Conservation (phyloP, 2,888 invertebrate species). For the Agriopis aurantiaria region DNA sequence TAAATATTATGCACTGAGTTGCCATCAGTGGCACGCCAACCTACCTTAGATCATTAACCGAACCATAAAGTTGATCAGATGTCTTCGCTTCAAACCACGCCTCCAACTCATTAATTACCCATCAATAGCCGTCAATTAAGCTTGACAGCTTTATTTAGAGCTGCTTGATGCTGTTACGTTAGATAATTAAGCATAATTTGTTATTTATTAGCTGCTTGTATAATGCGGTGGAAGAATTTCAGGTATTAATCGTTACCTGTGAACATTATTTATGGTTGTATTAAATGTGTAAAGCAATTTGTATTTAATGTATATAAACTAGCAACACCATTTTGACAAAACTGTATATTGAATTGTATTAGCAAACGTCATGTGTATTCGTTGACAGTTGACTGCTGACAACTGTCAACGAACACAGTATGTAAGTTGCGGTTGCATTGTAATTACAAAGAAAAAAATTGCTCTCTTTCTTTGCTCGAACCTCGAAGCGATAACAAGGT, state of each 20-base stretch:
- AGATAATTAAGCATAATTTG: constrained; percentile 35
- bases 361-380: too few species aligned
- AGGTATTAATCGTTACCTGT: constrained; percentile 4
- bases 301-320: too few species aligned
- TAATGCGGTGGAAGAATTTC: constrained; percentile 13
- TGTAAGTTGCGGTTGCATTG: too few species aligned
- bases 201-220: constrained; percentile 32
- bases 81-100: constrained; percentile 27
- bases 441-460: too few species aligned
- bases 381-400: too few species aligned
- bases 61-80: constrained; percentile 37
- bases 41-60: constrained; percentile 3
- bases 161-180: constrained; percentile 35
- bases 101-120: constrained; percentile 45
- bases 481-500: too few species aligned
- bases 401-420: too few species aligned
- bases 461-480: too few species aligned
- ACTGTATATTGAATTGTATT: too few species aligned
- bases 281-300: too few species aligned
- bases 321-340: too few species aligned
- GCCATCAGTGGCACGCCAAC: background rate
- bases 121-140: constrained; percentile 46
- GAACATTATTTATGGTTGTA: constrained; percentile 7
- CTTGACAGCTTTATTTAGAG: constrained; percentile 44
- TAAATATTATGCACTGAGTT: background rate